Percentiles rank a stretch among this genome's conserved stretches.
phyloP scores from a whole-genome alignment of 1,140 invertebrate genomes.

The Drosophila insularis region DNA sequence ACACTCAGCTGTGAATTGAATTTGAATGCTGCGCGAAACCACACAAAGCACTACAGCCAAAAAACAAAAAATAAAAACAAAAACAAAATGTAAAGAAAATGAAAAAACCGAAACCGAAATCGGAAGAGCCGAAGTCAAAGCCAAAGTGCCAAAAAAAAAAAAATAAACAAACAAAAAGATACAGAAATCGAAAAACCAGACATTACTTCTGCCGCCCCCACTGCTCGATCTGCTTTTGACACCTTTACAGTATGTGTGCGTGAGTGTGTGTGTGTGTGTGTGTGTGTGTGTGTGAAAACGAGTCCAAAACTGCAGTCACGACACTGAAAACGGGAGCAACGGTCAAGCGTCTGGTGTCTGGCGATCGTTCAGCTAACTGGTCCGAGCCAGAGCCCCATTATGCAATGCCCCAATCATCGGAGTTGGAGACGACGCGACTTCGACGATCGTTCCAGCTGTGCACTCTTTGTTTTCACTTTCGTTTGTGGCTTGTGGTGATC shows the following conservation, averaged over 20 bases:
- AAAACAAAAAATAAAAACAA: slow-evolving; percentile 30
- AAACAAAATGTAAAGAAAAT: slow-evolving; percentile 15
- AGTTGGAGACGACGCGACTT: neutral
- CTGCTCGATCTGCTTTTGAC: slow-evolving; percentile 16
- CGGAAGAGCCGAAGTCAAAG: slow-evolving; percentile 65
- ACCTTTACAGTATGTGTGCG: slow-evolving; percentile 15
- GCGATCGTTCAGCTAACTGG: slow-evolving; percentile 25
- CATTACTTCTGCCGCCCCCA: slow-evolving; percentile 31
- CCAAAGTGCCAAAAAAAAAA: slow-evolving; percentile 62
- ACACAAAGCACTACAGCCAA: neutral
- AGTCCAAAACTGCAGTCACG: slow-evolving; percentile 67
- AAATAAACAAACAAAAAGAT: slow-evolving; percentile 44
- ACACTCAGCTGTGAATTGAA: slow-evolving; percentile 58
- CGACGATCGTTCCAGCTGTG: slow-evolving; percentile 32
- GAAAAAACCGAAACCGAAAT: slow-evolving; percentile 50
- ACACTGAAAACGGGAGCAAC: slow-evolving; percentile 51
- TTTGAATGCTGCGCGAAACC: slow-evolving; percentile 64
- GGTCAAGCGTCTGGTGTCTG: slow-evolving; percentile 31
- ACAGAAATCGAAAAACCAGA: neutral
- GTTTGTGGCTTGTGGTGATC: slow-evolving; percentile 30
- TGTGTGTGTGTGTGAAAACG: slow-evolving; percentile 53
- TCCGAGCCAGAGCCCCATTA: slow-evolving; percentile 42
- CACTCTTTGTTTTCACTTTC: slow-evolving; percentile 73
- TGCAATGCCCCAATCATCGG: slow-evolving; percentile 37
- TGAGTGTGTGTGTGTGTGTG: too few species aligned